Conservation (phyloP, 1,140 invertebrate species). For the Pinna nobilis region DNA sequence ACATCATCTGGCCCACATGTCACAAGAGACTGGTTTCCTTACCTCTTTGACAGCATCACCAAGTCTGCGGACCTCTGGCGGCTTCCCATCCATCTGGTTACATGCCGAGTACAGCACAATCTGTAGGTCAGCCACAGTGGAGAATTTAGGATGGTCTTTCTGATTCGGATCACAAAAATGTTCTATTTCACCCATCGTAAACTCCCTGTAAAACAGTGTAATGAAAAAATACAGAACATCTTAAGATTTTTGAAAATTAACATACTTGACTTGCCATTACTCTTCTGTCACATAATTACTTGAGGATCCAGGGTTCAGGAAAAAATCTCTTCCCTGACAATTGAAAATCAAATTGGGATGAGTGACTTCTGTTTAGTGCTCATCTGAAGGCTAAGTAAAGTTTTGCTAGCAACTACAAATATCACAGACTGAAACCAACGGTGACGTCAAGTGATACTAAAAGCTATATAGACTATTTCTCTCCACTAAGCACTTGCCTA, state of each 20-base stretch:
- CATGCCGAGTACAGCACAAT: constrained; percentile 94
- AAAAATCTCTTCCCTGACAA: too few relatives aligned
- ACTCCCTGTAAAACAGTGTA: constrained; percentile 80
- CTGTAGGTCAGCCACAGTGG: constrained; percentile 81
- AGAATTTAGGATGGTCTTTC: constrained; percentile 95
- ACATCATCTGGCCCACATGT: neutral
- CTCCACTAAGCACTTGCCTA: too few relatives aligned
- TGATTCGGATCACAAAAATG: constrained; percentile 98
- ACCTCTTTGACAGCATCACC: constrained; percentile 76
- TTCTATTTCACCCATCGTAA: constrained; percentile 99
- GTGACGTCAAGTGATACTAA: too few relatives aligned
- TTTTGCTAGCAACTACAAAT: too few relatives aligned
- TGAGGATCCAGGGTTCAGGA: too few relatives aligned
- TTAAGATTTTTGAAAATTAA: neutral
- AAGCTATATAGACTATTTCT: too few relatives aligned
- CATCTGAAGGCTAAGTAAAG: too few relatives aligned
- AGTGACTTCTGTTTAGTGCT: too few relatives aligned
- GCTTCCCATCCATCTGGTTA: constrained; percentile 89
- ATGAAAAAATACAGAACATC: neutral
- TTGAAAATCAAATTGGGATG: too few relatives aligned
- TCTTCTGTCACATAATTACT: too few relatives aligned
- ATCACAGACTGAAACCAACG: too few relatives aligned
- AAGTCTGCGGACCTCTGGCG: constrained; percentile 65
- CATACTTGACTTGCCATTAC: neutral
- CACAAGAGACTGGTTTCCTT: constrained; percentile 34